Percentiles rank a stretch among this genome's conserved stretches.
phyloP scores from a whole-genome alignment of 2,797 vertebrate species.

The Diglossa cyanea region DNA sequence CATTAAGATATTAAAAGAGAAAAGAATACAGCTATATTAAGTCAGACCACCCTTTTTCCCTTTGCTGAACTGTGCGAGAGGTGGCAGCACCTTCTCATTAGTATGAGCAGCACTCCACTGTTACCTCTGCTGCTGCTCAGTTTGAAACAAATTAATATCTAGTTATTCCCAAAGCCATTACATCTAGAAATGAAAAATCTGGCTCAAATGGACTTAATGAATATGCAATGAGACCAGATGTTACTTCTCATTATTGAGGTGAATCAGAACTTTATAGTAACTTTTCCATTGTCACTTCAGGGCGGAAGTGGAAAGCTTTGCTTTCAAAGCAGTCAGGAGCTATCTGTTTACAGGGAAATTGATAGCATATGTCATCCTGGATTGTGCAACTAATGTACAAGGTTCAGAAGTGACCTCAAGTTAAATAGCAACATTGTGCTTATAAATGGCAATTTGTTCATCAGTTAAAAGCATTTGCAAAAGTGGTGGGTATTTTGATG shows the following conservation, averaged over 20 bases:
- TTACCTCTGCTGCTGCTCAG: background rate
- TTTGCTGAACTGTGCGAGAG: background rate
- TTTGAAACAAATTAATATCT: conserved; percentile 54
- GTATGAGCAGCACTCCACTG: background rate
- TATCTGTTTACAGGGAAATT: background rate
- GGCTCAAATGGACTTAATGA: background rate
- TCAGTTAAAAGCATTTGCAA: background rate
- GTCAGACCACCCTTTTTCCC: background rate
- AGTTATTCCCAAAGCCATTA: conserved; percentile 9
- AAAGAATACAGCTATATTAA: background rate
- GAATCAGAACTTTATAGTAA: conserved; percentile 31
- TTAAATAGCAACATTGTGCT: background rate
- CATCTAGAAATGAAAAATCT: conserved; percentile 36
- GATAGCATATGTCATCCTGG: background rate
- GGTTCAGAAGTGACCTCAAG: background rate
- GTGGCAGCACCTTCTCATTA: conserved; percentile 55
- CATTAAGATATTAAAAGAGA: background rate
- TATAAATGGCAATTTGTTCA: background rate
- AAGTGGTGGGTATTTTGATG: background rate
- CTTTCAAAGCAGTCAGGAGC: background rate
- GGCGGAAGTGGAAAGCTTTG: background rate
- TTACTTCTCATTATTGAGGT: conserved; percentile 5
- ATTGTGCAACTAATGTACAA: background rate
- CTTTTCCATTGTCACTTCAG: background rate
- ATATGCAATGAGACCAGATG: conserved; percentile 44